Evolutionary conservation across 2,797 vertebrate species (phyloP), one percentile per base, ranked within the genome.

Genomic region (Cuculus canorus): DNA sequence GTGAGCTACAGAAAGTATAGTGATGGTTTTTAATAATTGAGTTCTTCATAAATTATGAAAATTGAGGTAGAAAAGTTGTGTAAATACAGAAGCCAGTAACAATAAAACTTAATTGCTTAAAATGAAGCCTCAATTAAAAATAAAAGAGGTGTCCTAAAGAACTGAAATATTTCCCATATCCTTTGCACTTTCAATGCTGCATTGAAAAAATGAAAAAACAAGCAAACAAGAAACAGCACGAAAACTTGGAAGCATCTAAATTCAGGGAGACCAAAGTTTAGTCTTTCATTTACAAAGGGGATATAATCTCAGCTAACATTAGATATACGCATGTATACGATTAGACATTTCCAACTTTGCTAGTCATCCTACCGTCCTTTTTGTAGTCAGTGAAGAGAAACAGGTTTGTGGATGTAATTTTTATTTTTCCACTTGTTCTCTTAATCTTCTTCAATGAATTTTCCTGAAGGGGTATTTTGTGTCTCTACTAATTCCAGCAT

Each of bases 401-500:
- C 14, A 77, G 16, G 11, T n/a, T 77, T 70, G 10, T 48, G 61
- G 32, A 70, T 48, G n/a, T 24, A 22, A 82, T 89, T 95, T 87
- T 57, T 13, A 77, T 63, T 88, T 76, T 68, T 64, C 35, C 13
- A 28, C 68, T 91, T 87, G 59, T 77, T 88, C 71, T 89, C 56
- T 73, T 94, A 84, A 92, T 89, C 83, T 87, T 69, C 52, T 69
- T 82, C 52, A 87, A 23, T 35, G 25, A 60, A 92, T 56, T 87
- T 94, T 89, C 82, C 92, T 77, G 43, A 89, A 93, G 82, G 39
- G 43, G 6, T 89, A 85, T 93, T 93, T 85, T 84, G 71, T 53
- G 89, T 92, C 43, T 53, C 45, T 77, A 37, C 53, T 92, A 94
- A 92, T 94, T 91, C 71, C 75, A 85, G 45, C 68, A 82, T 32